Conservation (phyloP, 2,888 invertebrate genomes). For the Drosophila rubida region DNA sequence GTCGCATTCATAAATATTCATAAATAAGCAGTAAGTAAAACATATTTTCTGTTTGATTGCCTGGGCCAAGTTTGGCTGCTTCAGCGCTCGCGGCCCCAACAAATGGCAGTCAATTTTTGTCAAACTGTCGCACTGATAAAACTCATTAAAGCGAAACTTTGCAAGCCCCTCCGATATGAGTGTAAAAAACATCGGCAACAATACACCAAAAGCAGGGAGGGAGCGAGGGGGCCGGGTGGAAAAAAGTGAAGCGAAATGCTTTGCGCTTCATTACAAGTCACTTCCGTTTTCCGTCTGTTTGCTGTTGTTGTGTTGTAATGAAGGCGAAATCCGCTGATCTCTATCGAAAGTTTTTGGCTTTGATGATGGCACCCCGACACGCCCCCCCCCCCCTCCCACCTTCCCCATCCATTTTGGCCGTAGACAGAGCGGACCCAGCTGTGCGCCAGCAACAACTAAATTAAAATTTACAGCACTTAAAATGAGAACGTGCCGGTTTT, state of each 20-base stretch:
- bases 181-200: background rate
- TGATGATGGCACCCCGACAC: constrained; percentile 57
- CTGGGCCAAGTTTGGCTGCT: constrained; percentile 55
- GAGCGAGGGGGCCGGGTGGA: too few relatives aligned
- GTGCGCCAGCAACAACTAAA: constrained; percentile 75
- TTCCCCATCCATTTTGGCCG: background rate
- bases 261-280: constrained; percentile 75
- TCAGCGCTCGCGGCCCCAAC: constrained; percentile 58
- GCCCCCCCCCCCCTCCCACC: background rate
- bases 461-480: constrained; percentile 81
- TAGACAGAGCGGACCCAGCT: constrained; percentile 57
- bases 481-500: constrained; percentile 78
- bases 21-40: constrained; percentile 71
- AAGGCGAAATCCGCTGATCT: constrained; percentile 69
- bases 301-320: constrained; percentile 56
- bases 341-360: constrained; percentile 74
- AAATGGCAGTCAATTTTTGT: constrained; percentile 73
- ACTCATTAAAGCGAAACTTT: constrained; percentile 77
- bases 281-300: constrained; percentile 49
- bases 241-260: constrained; percentile 60
- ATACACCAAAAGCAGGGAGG: too few relatives aligned
- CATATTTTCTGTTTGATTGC: constrained; percentile 81
- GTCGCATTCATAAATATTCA: constrained; percentile 80
- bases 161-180: constrained; percentile 49
- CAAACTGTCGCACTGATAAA: constrained; percentile 72